Percentiles rank a stretch among this genome's conserved stretches.
These are phyloP conservation scores for Erebia epiphron DNA, from an alignment of 2,888 invertebrate species.

Conservation along the genomic window DNA sequence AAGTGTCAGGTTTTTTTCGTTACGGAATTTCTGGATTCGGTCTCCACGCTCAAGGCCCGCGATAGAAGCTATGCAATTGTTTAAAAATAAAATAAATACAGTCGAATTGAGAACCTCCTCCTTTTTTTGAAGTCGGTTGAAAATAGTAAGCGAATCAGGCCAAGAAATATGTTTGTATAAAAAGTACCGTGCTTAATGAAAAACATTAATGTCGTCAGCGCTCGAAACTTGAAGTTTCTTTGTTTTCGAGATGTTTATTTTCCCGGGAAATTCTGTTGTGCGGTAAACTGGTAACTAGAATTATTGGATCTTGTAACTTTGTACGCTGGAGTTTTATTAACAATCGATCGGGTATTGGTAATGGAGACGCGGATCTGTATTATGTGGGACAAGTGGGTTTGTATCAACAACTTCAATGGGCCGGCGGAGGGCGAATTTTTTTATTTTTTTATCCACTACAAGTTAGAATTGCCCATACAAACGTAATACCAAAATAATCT, in stretches of 20 bases:
- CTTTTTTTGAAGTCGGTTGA: no score
- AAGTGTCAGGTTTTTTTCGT: no score
- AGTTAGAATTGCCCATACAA: no score
- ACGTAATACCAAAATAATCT: no score
- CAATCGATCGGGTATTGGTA: background rate
- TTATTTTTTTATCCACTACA: background rate
- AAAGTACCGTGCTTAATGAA: constrained; percentile 11
- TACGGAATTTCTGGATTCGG: no score
- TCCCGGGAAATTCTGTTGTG: constrained; percentile 10
- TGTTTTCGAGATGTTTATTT: constrained; percentile 38
- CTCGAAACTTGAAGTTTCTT: constrained; percentile 40
- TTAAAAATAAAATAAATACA: no score
- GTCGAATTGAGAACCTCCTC: no score
- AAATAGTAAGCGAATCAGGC: background rate
- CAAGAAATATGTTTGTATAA: background rate
- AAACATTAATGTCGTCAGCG: constrained; percentile 25
- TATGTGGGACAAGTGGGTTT: background rate
- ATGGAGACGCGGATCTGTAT: background rate
- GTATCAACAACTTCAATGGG: no score
- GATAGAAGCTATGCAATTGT: no score
- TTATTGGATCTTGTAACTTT: constrained; percentile 4
- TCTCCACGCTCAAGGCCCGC: no score
- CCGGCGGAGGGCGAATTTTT: no score
- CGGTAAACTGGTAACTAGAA: background rate
- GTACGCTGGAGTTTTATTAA: background rate